A percentile compares a stretch with the other conserved stretches of the same genome.
phyloP scores from a whole-genome alignment of 2,888 invertebrate species.

The Rotaria sp. region DNA sequence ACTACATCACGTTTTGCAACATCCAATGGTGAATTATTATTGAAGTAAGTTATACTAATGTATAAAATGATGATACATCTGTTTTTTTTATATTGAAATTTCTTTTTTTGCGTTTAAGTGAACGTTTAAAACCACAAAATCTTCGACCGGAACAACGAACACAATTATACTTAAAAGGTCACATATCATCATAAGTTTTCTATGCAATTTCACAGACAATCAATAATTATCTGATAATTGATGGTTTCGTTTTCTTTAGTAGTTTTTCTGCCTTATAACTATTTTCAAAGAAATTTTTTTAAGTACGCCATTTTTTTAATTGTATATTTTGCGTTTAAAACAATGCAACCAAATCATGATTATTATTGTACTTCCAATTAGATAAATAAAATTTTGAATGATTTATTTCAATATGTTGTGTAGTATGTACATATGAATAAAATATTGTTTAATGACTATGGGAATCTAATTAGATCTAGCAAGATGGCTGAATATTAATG shows the following conservation, averaged over 20 bases:
- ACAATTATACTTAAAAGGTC: not conserved
- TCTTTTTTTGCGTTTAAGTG: not conserved
- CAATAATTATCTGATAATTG: too few species aligned
- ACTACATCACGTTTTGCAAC: not conserved
- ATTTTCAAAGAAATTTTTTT: not conserved
- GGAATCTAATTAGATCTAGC: too few species aligned
- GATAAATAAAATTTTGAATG: too few species aligned
- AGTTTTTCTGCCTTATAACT: not conserved
- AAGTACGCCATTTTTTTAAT: not conserved
- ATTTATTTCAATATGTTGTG: too few species aligned
- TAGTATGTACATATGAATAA: too few species aligned
- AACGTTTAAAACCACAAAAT: slow-evolving; percentile 27
- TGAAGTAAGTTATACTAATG: not conserved
- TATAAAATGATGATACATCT: not conserved
- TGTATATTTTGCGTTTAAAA: not conserved
- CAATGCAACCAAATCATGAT: too few species aligned
- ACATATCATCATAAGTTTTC: not conserved
- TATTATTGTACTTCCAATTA: too few species aligned
- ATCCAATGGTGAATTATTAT: not conserved
- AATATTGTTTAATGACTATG: too few species aligned
- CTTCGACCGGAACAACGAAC: not conserved
- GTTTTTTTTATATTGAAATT: not conserved
- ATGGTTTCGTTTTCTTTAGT: not conserved
- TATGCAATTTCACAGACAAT: not conserved
- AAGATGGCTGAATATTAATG: too few species aligned